Conservation (phyloP, 2,888 invertebrate species). For the Gisinianus flammeolus region DNA sequence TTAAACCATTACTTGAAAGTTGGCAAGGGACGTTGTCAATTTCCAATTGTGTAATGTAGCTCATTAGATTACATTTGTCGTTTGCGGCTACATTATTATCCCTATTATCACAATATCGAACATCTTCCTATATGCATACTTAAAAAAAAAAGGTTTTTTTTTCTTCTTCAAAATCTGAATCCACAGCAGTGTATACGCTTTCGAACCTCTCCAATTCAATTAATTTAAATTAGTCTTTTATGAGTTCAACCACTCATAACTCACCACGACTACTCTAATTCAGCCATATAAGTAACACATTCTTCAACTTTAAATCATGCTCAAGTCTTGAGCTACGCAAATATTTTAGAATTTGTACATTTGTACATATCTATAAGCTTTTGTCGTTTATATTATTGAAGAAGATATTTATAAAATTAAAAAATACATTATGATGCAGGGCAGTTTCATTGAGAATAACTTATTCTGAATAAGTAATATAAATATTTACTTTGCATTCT, state of each 20-base stretch:
- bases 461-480: background rate
- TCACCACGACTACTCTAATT: no score
- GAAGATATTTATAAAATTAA: no score
- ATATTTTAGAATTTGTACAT: no score
- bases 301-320: no score
- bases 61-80: constrained; percentile 1
- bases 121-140: background rate
- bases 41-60: constrained; percentile 9
- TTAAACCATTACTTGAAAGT: background rate
- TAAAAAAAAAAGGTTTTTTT: background rate
- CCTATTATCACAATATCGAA: background rate
- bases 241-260: constrained; percentile 13
- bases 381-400: no score
- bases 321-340: no score
- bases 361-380: no score
- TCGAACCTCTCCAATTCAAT: constrained; percentile 17
- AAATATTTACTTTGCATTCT: background rate
- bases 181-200: no score
- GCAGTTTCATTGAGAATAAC: no score
- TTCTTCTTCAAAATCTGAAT: background rate
- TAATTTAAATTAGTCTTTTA: constrained; percentile 25
- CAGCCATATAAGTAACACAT: no score
- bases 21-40: constrained; percentile 14
- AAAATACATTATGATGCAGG: no score
- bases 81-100: background rate